Base-by-base conservation (phyloP, 2,797 vertebrate genomes). In the Rhinichthys osculus region DNA sequence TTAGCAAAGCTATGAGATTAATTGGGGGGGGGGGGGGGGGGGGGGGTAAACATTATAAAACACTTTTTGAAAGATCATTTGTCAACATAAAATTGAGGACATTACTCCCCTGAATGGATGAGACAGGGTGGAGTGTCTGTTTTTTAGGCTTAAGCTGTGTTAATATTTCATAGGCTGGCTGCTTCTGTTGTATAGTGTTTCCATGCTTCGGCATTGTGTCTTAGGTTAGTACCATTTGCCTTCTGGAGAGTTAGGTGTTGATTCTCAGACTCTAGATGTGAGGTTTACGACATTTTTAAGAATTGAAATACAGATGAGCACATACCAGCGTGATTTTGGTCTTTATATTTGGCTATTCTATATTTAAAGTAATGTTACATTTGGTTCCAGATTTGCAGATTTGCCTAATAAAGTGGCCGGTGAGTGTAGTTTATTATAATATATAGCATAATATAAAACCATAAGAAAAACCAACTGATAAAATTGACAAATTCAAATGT, bases 141-240 rank as follows among this genome's bases (percentile, higher is more conserved):
- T 86, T 85, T 81, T 54, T 27, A 81, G 52, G 78, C 67, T 87
- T 70, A 23, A 52, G 78, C 38, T 67, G 17, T 38, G 38, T 92
- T 89, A 90, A 92, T 91, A 88, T 92, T 92, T 91, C n/a, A 92
- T 90, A 81, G 86, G 62, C 57, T 90, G 83, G 82, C 74, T 64
- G 78, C 82, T 81, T 84, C 71, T 73, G 85, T 78, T 88, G 87
- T 85, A 84, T 90, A 72, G 82, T 69, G 81, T 92, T 89, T 89
- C 86, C 78, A 74, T 73, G 40, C 54, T 79, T 50, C 47, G 73
- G 64, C 66, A 79, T 78, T 86, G 85, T 69, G 69, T 52, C 70
- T 70, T 83, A 69, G 40, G 44, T 86, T 69, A 81, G 78, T 78
- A 44, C 69, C 7, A 21, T 71, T 78, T 80, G 69, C 69, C 76